A percentile compares a stretch with the other conserved stretches of the same genome.
Conservation (phyloP, 2,888 invertebrate species). For the Brachypterus glaber region DNA sequence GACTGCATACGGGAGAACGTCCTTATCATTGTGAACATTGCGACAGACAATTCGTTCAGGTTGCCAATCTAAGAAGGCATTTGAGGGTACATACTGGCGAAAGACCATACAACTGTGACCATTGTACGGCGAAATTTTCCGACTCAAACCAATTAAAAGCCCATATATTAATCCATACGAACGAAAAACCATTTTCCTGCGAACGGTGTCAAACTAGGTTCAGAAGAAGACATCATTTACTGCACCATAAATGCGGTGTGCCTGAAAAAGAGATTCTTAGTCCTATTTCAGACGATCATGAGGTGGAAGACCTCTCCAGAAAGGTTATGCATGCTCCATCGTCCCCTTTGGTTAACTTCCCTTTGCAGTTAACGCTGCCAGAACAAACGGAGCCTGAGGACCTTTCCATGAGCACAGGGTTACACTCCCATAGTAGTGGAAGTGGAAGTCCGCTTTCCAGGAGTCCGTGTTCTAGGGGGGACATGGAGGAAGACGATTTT, state of each 20-base stretch:
- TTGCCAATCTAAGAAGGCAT: constrained; percentile 82
- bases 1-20: constrained; percentile 87
- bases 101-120: constrained; percentile 77
- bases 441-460: constrained; percentile 42
- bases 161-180: constrained; percentile 79
- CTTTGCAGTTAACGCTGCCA: constrained; percentile 44
- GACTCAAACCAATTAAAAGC: constrained; percentile 89
- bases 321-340: constrained; percentile 45
- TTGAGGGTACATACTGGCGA: constrained; percentile 87
- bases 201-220: constrained; percentile 67
- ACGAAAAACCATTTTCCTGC: constrained; percentile 83
- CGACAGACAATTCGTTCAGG: constrained; percentile 87
- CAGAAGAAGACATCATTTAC: constrained; percentile 74
- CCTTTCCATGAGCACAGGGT: constrained; percentile 60
- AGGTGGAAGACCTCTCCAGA: constrained; percentile 34
- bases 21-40: constrained; percentile 89
- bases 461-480: constrained; percentile 39
- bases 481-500: constrained; percentile 44
- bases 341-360: constrained; percentile 36
- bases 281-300: constrained; percentile 29
- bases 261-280: constrained; percentile 29
- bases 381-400: constrained; percentile 91
- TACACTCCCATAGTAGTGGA: constrained; percentile 44
- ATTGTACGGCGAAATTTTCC: constrained; percentile 78
- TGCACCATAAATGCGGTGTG: constrained; percentile 72